A percentile compares a stretch with the other conserved stretches of the same genome.
Evolutionary conservation across 1,140 invertebrate species (phyloP).

Genomic region (Listronotus oregonensis): DNA sequence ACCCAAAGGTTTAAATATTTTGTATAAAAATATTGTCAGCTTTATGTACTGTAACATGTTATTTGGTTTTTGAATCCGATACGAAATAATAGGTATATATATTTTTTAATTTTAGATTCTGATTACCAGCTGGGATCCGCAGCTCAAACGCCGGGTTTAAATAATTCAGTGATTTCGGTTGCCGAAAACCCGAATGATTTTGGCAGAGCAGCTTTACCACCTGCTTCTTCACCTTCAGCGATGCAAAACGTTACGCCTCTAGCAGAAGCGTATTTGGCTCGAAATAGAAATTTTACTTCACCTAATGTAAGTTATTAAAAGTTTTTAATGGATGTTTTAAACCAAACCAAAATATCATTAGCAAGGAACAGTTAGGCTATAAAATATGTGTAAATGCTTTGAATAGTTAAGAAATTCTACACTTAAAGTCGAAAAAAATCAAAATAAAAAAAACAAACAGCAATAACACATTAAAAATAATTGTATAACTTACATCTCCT

Average conservation of each 20-base stretch:
- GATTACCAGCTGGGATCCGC: constrained; percentile 68
- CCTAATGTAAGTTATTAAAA: constrained; percentile 47
- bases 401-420: no score
- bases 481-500: no score
- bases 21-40: no score
- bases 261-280: constrained; percentile 51
- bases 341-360: no score
- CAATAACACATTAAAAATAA: no score
- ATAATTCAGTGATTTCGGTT: constrained; percentile 52
- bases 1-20: no score
- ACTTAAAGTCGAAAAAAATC: no score
- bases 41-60: no score
- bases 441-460: no score
- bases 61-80: no score
- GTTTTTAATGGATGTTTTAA: no score
- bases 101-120: constrained; percentile 59
- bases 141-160: constrained; percentile 60
- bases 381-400: not conserved
- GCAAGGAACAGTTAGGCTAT: not conserved
- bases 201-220: constrained; percentile 6
- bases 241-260: constrained; percentile 47
- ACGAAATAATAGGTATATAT: no score
- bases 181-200: constrained; percentile 43
- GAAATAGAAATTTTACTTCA: constrained; percentile 49
- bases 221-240: constrained; percentile 26